Conservation (phyloP, 2,888 invertebrate species). For the Melanostoma scalare region DNA sequence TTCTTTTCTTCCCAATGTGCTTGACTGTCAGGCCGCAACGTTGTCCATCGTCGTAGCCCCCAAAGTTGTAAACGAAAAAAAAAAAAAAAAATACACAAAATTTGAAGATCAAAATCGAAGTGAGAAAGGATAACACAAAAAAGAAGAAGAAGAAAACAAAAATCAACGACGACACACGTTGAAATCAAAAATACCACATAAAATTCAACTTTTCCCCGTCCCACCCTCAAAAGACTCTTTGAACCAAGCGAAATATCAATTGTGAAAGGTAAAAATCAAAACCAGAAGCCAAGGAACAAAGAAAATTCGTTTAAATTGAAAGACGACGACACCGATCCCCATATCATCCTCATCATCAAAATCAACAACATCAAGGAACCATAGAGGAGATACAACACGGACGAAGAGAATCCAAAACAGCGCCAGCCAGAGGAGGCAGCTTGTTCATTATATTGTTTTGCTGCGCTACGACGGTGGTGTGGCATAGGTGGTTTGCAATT, state of each 20-base stretch:
- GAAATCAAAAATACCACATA: conserved; percentile 3
- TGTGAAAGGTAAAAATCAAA: conserved; percentile 2
- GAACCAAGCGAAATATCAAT: too few relatives aligned
- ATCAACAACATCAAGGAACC: too few relatives aligned
- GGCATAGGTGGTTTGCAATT: conserved; percentile 61
- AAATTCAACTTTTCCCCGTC: not conserved
- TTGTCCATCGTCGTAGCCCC: conserved; percentile 55
- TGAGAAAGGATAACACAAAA: conserved; percentile 23
- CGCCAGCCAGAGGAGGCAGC: not conserved
- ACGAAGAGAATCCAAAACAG: not conserved
- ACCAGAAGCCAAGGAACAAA: conserved; percentile 10
- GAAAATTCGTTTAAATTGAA: too few relatives aligned
- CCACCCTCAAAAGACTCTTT: too few relatives aligned
- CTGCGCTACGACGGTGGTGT: conserved; percentile 20
- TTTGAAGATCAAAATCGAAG: conserved; percentile 37
- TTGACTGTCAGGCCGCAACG: conserved; percentile 64
- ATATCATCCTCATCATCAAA: too few relatives aligned
- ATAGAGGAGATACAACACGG: not conserved
- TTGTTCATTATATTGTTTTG: not conserved
- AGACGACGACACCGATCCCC: too few relatives aligned
- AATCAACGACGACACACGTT: conserved; percentile 51
- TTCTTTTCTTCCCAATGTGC: conserved; percentile 69
- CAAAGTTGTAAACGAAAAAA: conserved; percentile 52
- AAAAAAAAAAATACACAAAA: conserved; percentile 34
- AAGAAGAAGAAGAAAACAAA: not conserved